phyloP scores from a whole-genome alignment of 2,888 invertebrate genomes.

The Leptothorax acervorum region DNA sequence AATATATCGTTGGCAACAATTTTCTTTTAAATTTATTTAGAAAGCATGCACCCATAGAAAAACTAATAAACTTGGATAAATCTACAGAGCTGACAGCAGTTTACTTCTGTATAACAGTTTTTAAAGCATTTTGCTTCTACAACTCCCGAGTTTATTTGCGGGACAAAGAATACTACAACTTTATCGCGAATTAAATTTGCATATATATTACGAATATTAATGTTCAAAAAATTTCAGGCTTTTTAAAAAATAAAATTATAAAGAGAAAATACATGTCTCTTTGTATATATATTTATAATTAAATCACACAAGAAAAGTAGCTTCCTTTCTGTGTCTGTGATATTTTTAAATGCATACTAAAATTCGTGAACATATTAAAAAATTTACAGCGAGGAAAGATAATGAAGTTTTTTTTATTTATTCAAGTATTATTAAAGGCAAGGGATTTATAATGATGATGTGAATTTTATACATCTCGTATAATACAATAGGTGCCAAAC shows the following conservation, averaged over 20 bases:
- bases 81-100: constrained; percentile 15
- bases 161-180: neutral
- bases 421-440: neutral
- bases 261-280: neutral
- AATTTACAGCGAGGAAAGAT: neutral
- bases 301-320: neutral
- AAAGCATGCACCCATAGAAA: constrained; percentile 8
- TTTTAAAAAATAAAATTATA: neutral
- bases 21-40: constrained; percentile 42
- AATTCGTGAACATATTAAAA: neutral
- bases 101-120: constrained; percentile 16
- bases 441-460: neutral
- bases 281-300: constrained; percentile 3
- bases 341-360: neutral
- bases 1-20: constrained; percentile 40
- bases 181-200: constrained; percentile 16
- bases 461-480: neutral
- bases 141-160: constrained; percentile 19
- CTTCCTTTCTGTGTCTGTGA: neutral
- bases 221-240: neutral
- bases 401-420: neutral
- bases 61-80: constrained; percentile 47
- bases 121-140: constrained; percentile 3
- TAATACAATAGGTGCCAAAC: neutral
- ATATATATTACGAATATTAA: neutral